Evolutionary conservation across 2,797 vertebrate genomes (phyloP).

Genomic region (Microcaecilia unicolor): DNA sequence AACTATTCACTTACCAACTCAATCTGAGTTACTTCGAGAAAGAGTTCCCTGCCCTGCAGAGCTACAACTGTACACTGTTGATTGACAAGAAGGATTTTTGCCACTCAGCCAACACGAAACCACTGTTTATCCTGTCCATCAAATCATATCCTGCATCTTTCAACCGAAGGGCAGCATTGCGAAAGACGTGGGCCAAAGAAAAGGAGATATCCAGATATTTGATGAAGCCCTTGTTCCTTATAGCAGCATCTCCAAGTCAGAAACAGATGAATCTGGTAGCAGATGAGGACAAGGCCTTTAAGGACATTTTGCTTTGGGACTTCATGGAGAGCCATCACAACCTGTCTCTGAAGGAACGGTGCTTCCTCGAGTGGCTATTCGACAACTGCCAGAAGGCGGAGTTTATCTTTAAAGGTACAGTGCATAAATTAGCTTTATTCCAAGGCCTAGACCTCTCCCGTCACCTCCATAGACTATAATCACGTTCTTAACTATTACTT

Average conservation of each 20-base stretch:
- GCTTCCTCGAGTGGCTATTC: background rate
- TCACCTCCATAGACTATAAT: too few species aligned
- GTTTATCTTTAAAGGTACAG: too few species aligned
- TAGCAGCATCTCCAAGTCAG: too few species aligned
- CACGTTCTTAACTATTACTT: too few species aligned
- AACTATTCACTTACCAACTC: background rate
- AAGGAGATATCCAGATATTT: background rate
- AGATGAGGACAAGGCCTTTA: background rate
- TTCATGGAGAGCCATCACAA: background rate
- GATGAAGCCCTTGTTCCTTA: background rate
- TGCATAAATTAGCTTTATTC: too few species aligned
- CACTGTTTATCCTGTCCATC: conserved; percentile 10
- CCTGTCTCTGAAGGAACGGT: background rate
- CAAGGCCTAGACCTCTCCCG: too few species aligned
- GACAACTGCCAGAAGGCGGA: too few species aligned
- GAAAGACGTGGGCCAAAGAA: background rate
- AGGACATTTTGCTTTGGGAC: conserved; percentile 1
- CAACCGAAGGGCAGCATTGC: fast-evolving
- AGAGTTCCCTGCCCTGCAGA: conserved; percentile 24
- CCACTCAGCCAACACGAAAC: conserved; percentile 24
- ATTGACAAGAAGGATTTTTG: conserved; percentile 3
- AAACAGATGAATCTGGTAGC: too few species aligned
- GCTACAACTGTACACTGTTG: conserved; percentile 14
- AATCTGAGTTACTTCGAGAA: background rate
- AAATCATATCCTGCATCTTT: too few species aligned